Conservation (phyloP, 1,140 invertebrate genomes). For the Polypedilum pembai region DNA sequence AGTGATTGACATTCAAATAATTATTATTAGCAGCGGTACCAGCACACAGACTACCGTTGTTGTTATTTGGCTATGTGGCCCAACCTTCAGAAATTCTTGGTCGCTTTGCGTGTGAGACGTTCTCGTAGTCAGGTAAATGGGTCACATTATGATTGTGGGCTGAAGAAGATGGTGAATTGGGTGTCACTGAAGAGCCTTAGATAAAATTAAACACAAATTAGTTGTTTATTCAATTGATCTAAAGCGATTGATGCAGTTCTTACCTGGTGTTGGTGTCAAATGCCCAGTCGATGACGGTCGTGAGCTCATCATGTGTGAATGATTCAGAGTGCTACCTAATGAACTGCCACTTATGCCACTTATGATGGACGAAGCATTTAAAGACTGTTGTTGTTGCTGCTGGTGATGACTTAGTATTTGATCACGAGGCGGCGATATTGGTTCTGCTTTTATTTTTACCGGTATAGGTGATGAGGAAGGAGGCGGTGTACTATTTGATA, state of each 20-base stretch:
- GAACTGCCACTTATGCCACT: slow-evolving; percentile 35
- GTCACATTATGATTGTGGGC: slow-evolving; percentile 46
- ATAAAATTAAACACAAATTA: slow-evolving; percentile 36
- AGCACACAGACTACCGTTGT: not conserved
- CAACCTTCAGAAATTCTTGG: slow-evolving; percentile 73
- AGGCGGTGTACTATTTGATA: slow-evolving; percentile 75
- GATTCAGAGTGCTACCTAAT: slow-evolving; percentile 36
- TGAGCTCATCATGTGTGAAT: slow-evolving; percentile 45
- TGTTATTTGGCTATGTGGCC: slow-evolving; percentile 61
- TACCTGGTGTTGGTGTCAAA: slow-evolving; percentile 53
- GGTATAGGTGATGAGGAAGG: slow-evolving; percentile 72
- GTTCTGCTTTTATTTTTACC: slow-evolving; percentile 90
- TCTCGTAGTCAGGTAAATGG: slow-evolving; percentile 66
- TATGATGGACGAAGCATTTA: slow-evolving; percentile 42
- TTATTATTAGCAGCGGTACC: not conserved
- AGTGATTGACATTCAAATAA: slow-evolving; percentile 25
- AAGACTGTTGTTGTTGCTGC: slow-evolving; percentile 47
- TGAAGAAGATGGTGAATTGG: slow-evolving; percentile 61
- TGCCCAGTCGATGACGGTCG: slow-evolving; percentile 50
- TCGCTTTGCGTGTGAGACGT: slow-evolving; percentile 57
- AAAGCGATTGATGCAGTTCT: not conserved
- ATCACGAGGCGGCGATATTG: slow-evolving; percentile 77
- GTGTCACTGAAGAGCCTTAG: slow-evolving; percentile 65
- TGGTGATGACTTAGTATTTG: slow-evolving; percentile 43
- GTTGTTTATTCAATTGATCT: not conserved